Conservation (phyloP, 1,140 invertebrate genomes). For the Hycleus cichorii region DNA sequence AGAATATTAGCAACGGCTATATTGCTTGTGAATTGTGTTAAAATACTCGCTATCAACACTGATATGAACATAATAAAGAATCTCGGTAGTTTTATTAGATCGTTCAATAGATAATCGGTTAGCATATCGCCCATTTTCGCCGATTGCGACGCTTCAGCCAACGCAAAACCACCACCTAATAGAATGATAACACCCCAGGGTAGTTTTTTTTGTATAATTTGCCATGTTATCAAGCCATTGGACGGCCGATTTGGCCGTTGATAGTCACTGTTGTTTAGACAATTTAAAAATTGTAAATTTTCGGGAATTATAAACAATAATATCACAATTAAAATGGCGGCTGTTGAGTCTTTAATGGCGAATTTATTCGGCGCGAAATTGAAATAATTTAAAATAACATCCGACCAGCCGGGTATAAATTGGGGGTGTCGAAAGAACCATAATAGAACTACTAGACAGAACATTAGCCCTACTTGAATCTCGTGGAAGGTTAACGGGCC, state of each 20-base stretch:
- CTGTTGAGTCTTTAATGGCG: conserved; percentile 63
- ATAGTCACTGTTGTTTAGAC: conserved; percentile 51
- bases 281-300: conserved; percentile 64
- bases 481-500: conserved; percentile 80
- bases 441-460: conserved; percentile 68
- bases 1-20: conserved; percentile 78
- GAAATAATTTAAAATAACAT: conserved; percentile 44
- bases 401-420: conserved; percentile 75
- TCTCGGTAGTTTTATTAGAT: conserved; percentile 47
- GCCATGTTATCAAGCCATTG: conserved; percentile 66
- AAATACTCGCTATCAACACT: conserved; percentile 45
- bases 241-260: conserved; percentile 54
- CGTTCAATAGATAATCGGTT: conserved; percentile 52
- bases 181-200: conserved; percentile 73
- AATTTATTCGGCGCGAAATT: not conserved
- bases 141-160: conserved; percentile 71
- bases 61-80: conserved; percentile 52
- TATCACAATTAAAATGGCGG: conserved; percentile 71
- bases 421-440: conserved; percentile 86
- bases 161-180: conserved; percentile 70
- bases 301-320: conserved; percentile 78
- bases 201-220: conserved; percentile 65
- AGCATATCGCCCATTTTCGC: conserved; percentile 70
- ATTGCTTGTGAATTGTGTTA: conserved; percentile 80
- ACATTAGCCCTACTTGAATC: conserved; percentile 63